Percentiles rank a stretch among this genome's conserved stretches.
phyloP scores from a whole-genome alignment of 2,113 vertebrate species.

The Prionailurus bengalensis region DNA sequence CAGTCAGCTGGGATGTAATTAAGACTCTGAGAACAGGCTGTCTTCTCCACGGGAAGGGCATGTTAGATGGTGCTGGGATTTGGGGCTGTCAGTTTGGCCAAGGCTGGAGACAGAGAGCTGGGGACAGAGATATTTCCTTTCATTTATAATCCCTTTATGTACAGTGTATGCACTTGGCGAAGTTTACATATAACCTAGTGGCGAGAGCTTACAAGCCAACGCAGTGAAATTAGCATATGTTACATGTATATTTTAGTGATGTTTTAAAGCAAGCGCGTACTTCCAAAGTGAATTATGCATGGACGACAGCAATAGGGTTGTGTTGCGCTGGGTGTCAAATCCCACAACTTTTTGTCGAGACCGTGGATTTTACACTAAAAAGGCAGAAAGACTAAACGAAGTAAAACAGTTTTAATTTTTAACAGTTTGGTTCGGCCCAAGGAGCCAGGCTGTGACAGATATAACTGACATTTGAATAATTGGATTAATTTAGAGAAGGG shows the following conservation, averaged over 20 bases:
- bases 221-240: conserved; percentile 95
- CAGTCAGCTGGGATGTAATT: conserved; percentile 98
- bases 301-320: conserved; percentile 91
- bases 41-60: conserved; percentile 96
- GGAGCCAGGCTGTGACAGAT: conserved; percentile 92
- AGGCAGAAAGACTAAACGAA: conserved; percentile 95
- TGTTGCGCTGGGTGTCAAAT: conserved; percentile 94
- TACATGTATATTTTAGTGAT: conserved; percentile 98
- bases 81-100: conserved; percentile 92
- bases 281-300: conserved; percentile 98
- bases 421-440: conserved; percentile 91
- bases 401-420: conserved; percentile 94
- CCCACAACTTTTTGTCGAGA: conserved; percentile 96
- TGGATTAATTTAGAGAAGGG: conserved; percentile 95
- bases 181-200: conserved; percentile 92
- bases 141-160: conserved; percentile 97
- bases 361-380: conserved; percentile 94
- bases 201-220: conserved; percentile 88
- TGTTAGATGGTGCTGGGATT: conserved; percentile 98
- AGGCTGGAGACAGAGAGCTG: conserved; percentile 90
- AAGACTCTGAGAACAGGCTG: conserved; percentile 96
- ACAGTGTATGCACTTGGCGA: conserved; percentile 91
- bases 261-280: conserved; percentile 93
- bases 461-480: conserved; percentile 97
- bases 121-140: conserved; percentile 95